phyloP scores from a whole-genome alignment of 2,888 invertebrate species.

The Drosophila nr. medialis region DNA sequence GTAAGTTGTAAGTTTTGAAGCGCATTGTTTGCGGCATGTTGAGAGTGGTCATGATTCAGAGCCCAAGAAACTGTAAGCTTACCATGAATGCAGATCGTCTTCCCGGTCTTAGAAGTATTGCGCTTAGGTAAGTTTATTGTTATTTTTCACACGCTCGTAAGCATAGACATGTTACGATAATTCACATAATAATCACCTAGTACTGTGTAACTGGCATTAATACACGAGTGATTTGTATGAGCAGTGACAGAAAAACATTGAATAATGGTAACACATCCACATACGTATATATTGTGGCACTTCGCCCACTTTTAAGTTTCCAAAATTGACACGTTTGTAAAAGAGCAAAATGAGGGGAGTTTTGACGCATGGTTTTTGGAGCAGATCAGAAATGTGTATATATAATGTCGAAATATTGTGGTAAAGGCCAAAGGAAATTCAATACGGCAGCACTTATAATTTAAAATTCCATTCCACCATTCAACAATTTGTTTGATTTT shows the following conservation, averaged over 20 bases:
- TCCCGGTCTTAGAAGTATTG: constrained; percentile 39
- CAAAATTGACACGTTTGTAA: not conserved
- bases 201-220: constrained; percentile 13
- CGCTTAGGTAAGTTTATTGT: constrained; percentile 4
- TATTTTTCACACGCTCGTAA: not conserved
- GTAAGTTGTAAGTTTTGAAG: constrained; percentile 8
- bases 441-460: not conserved
- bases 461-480: not conserved
- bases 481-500: not conserved
- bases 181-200: not conserved
- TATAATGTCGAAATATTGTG: not conserved
- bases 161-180: not conserved
- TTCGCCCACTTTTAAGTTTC: not conserved
- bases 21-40: constrained; percentile 27
- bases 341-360: not conserved
- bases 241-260: constrained; percentile 2
- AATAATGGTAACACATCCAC: not conserved
- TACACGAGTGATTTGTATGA: not conserved
- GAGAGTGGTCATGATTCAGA: constrained; percentile 54
- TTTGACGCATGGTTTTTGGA: not conserved
- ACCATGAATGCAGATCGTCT: constrained; percentile 11
- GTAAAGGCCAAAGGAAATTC: not conserved
- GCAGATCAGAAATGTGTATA: not conserved
- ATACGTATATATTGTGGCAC: not conserved
- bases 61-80: constrained; percentile 32